These are phyloP conservation scores for Luperina testacea DNA, from an alignment of 2,888 invertebrate species.

Conservation along the genomic window DNA sequence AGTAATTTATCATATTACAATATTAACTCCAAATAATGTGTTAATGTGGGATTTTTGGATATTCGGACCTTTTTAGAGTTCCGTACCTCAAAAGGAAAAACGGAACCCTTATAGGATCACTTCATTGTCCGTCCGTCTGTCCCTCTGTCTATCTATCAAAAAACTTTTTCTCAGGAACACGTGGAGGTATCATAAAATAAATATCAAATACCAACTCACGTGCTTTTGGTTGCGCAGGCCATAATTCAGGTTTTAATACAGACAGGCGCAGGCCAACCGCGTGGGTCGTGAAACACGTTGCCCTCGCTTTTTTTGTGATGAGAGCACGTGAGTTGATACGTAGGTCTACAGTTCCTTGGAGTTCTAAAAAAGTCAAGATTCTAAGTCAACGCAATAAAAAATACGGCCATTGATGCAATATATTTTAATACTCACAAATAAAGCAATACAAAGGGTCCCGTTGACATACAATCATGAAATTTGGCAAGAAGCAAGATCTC, in stretches of 20 bases:
- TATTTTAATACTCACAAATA: too few species aligned
- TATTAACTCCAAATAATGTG: not conserved
- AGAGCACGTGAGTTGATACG: not conserved
- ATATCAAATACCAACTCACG: not conserved
- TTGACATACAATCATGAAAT: not conserved
- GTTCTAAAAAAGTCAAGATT: not conserved
- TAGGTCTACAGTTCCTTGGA: not conserved
- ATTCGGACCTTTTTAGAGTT: not conserved
- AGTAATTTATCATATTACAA: conserved; percentile 20
- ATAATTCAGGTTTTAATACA: too few species aligned
- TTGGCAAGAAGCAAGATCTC: not conserved
- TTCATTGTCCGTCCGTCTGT: not conserved
- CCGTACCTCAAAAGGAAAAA: not conserved
- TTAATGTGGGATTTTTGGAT: conserved; percentile 2
- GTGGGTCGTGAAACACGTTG: too few species aligned
- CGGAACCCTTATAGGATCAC: not conserved
- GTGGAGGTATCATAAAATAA: not conserved
- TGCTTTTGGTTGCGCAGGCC: too few species aligned
- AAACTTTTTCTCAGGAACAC: not conserved
- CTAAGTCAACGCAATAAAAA: not conserved
- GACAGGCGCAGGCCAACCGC: too few species aligned
- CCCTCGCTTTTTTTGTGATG: too few species aligned
- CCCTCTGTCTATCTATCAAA: not conserved
- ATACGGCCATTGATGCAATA: too few species aligned
- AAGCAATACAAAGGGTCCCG: too few species aligned